These are phyloP conservation scores for Drosophila sordidapex DNA, from an alignment of 2,888 invertebrate species.

Conservation along the genomic window DNA sequence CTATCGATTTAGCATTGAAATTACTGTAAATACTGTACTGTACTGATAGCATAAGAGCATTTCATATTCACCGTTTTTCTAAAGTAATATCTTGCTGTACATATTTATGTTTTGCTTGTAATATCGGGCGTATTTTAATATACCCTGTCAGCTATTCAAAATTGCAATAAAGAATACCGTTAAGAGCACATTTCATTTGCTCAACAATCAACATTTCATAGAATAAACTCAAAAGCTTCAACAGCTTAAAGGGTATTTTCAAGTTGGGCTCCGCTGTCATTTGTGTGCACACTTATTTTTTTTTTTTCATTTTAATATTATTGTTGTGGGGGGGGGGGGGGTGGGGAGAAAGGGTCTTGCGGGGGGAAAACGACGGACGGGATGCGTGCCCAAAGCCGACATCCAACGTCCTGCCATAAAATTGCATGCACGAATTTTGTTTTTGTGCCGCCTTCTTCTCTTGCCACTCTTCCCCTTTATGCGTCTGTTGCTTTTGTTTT, in stretches of 20 bases:
- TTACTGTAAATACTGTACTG: background rate
- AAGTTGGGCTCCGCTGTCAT: background rate
- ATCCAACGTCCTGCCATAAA: conserved; percentile 74
- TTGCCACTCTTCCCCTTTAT: background rate
- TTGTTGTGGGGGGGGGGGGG: background rate
- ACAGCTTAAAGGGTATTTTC: background rate
- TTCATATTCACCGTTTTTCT: background rate
- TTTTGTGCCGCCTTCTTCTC: conserved; percentile 14
- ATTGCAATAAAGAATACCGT: background rate
- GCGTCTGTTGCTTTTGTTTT: conserved; percentile 32
- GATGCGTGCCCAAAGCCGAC: conserved; percentile 55
- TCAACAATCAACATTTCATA: too few species aligned
- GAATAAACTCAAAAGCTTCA: background rate
- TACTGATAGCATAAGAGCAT: background rate
- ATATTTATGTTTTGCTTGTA: background rate
- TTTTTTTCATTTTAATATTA: conserved; percentile 23
- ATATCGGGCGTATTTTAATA: background rate
- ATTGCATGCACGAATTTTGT: conserved; percentile 69
- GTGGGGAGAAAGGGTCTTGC: conserved; percentile 22
- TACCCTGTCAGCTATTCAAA: background rate
- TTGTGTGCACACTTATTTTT: conserved; percentile 1
- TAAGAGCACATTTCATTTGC: too few species aligned
- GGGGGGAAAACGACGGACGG: conserved; percentile 27
- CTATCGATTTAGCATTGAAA: background rate
- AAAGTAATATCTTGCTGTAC: background rate